phyloP scores from a whole-genome alignment of 2,888 invertebrate species.

The Adelphocoris suturalis region DNA sequence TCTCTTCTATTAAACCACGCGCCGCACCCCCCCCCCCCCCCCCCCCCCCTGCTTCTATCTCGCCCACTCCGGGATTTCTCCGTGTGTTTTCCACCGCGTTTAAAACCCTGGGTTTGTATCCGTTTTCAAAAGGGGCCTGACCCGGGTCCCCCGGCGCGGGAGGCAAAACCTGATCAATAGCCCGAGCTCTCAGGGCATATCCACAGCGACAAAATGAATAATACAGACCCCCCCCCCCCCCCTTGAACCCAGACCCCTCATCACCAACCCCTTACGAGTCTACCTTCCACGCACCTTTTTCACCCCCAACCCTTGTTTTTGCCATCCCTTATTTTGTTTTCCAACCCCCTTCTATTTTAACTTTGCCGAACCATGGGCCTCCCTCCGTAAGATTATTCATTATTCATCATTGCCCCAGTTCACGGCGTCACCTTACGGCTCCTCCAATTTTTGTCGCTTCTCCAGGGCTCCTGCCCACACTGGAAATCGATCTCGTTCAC shows the following conservation, averaged over 20 bases:
- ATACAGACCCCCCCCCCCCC: conserved; percentile 32
- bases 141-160: not conserved
- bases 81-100: not conserved
- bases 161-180: conserved; percentile 47
- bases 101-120: not conserved
- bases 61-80: not conserved
- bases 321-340: not conserved
- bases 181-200: conserved; percentile 16
- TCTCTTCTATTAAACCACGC: not conserved
- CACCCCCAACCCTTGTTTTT: not conserved
- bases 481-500: conserved; percentile 16
- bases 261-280: not conserved
- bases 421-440: conserved; percentile 35
- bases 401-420: conserved; percentile 48
- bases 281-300: not conserved
- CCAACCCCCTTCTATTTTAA: not conserved
- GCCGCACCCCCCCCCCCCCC: no score
- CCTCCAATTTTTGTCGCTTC: not conserved
- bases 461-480: not conserved
- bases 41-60: not conserved
- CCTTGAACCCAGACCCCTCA: not conserved
- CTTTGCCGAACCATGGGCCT: not conserved
- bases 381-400: conserved; percentile 33
- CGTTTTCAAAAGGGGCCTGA: conserved; percentile 19
- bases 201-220: conserved; percentile 49